Base-by-base conservation (phyloP, 2,888 invertebrate species). In the Malthinus seriepunctatus region DNA sequence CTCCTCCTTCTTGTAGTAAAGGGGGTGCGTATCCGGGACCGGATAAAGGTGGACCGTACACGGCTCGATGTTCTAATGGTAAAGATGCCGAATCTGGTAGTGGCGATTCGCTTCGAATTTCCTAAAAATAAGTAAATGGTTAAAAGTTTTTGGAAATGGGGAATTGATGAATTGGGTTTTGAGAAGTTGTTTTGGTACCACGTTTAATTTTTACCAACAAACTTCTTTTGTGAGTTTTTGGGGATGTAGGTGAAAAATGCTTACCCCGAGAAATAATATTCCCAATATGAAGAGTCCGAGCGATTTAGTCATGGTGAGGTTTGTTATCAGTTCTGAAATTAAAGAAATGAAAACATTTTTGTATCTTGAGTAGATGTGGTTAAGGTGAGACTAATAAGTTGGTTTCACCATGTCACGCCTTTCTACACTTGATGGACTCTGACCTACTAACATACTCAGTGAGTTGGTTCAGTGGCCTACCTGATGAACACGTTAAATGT, bases 41-140 rank as follows among this genome's bases (percentile, higher is more conserved):
- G 0, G 79, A 78, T 56, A 78, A 63, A 32, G 89, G 87, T 52
- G 91, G 86, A 50, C 89, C 90, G 71, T 88, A 90, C 45, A 88
- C 88, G 42, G 87, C 86, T 77, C 91, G 85, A 79, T 91, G 91
- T 79, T 91, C 91, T 71, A 91, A 78, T 44, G 92, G 92, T 70
- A 92, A 78, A 45, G 91, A 88, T 53, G 91, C 90, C 62, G 91
- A 91, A 76, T 91, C 91, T 67, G 89, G 85, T 67, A 86, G 79
- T 63, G 91, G 89, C 63, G 90, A 88, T 76, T 91, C 91, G 80
- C 89, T 87, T 79, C 82, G 82, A 76, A 87, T 89, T 81, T 86
- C 86, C 91, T 91, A 83, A 34, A 85, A 84, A n/a, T n/a, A 37
- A 67, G 44, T 67, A 69, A 71, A 68, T 32, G 46, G 11, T 54